Evolutionary conservation across 2,113 vertebrate species (phyloP).

Genomic region (Sceloporus undulatus): DNA sequence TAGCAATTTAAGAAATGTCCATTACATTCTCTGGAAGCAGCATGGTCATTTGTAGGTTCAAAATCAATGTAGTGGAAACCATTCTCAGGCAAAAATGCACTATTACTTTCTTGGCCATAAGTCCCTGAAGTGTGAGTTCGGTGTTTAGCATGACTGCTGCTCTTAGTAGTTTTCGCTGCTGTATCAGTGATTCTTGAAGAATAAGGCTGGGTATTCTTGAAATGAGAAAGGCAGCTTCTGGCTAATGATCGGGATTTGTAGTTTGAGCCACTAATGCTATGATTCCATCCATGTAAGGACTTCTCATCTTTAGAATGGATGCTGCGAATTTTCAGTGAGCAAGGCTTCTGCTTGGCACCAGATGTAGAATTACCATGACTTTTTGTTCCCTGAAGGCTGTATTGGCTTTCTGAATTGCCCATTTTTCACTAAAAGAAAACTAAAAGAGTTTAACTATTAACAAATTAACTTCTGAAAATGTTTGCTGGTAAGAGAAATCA

Average conservation of each 20-base stretch:
- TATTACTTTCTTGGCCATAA: constrained; percentile 69
- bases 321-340: constrained; percentile 86
- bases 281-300: constrained; percentile 84
- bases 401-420: constrained; percentile 99
- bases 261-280: constrained; percentile 69
- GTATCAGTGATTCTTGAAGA: constrained; percentile 82
- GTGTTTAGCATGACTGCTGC: constrained; percentile 70
- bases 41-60: constrained; percentile 64
- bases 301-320: constrained; percentile 86
- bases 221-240: constrained; percentile 89
- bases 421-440: constrained; percentile 81
- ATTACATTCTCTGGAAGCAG: constrained; percentile 74
- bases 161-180: constrained; percentile 80
- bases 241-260: constrained; percentile 88
- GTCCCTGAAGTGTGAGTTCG: constrained; percentile 72
- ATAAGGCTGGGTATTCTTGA: constrained; percentile 87
- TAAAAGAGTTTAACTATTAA: constrained; percentile 58
- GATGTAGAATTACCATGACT: constrained; percentile 77
- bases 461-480: neutral
- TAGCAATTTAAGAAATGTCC: constrained; percentile 81
- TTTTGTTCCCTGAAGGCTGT: constrained; percentile 90
- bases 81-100: constrained; percentile 75
- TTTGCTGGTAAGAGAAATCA: constrained; percentile 46
- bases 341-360: constrained; percentile 87
- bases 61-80: constrained; percentile 77